Conservation (phyloP, 2,797 vertebrate genomes). For the Sciurus carolinensis region DNA sequence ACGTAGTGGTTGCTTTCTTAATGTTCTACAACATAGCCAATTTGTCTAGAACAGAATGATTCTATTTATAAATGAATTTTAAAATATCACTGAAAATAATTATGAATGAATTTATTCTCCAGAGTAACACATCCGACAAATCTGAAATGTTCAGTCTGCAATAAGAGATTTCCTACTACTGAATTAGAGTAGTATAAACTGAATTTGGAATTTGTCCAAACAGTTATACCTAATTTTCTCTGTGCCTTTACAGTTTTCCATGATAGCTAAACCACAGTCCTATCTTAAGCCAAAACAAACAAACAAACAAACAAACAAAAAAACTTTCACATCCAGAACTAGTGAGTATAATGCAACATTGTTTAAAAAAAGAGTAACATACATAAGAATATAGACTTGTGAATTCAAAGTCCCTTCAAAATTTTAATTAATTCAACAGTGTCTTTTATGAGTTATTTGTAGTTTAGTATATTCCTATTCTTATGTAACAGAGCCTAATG, state of each 20-base stretch:
- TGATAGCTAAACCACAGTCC: slow-evolving; percentile 51
- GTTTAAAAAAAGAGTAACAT: neutral
- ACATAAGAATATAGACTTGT: neutral
- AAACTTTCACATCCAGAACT: neutral
- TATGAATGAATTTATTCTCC: slow-evolving; percentile 78
- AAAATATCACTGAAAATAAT: slow-evolving; percentile 67
- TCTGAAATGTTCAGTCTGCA: slow-evolving; percentile 67
- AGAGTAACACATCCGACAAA: slow-evolving; percentile 49
- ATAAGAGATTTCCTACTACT: slow-evolving; percentile 49
- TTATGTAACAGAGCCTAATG: slow-evolving; percentile 56
- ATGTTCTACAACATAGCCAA: slow-evolving; percentile 54
- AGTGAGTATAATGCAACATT: neutral
- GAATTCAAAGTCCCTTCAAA: slow-evolving; percentile 55
- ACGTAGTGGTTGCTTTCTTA: slow-evolving; percentile 63
- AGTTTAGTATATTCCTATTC: slow-evolving; percentile 49
- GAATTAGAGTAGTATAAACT: slow-evolving; percentile 19
- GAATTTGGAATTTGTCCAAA: neutral
- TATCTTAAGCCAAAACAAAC: slow-evolving; percentile 14
- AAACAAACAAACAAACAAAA: too few relatives aligned
- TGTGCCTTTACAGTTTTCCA: slow-evolving; percentile 1
- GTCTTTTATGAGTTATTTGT: slow-evolving; percentile 47
- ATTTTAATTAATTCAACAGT: slow-evolving; percentile 59
- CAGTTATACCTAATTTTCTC: slow-evolving; percentile 19
- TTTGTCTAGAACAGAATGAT: slow-evolving; percentile 62
- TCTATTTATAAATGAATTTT: slow-evolving; percentile 49